Conservation (phyloP, 2,888 invertebrate genomes). For the Melanotus villosus region DNA sequence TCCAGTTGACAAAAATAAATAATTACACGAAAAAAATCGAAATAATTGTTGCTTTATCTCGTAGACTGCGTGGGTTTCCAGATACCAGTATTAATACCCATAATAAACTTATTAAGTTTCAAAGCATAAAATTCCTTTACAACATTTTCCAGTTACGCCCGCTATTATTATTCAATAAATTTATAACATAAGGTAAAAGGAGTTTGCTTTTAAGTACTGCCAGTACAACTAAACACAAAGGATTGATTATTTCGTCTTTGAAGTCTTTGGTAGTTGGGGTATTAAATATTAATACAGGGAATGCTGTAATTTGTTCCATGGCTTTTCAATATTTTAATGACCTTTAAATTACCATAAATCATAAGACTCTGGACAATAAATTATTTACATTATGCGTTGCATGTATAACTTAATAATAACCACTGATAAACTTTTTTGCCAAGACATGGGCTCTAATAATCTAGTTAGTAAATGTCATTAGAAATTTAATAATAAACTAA, state of each 20-base stretch:
- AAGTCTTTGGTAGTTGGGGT: conserved; percentile 36
- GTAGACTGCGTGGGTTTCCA: too few relatives aligned
- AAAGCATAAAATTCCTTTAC: not conserved
- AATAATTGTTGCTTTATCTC: too few relatives aligned
- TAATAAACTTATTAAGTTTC: too few relatives aligned
- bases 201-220: conserved; percentile 9
- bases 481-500: too few relatives aligned
- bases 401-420: conserved; percentile 18
- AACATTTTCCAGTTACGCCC: not conserved
- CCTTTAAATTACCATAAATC: conserved; percentile 39
- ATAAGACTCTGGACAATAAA: conserved; percentile 32
- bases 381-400: conserved; percentile 25
- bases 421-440: not conserved
- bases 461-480: too few relatives aligned
- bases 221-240: conserved; percentile 30
- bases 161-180: conserved; percentile 22
- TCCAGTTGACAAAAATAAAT: too few relatives aligned
- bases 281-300: conserved; percentile 44
- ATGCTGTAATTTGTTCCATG: conserved; percentile 40
- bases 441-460: not conserved
- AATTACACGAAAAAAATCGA: too few relatives aligned
- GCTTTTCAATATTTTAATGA: conserved; percentile 46
- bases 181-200: conserved; percentile 15
- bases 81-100: too few relatives aligned
- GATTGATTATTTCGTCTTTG: conserved; percentile 45